These are phyloP conservation scores for Isotomurus palustris DNA, from an alignment of 2,888 invertebrate species.

Conservation along the genomic window DNA sequence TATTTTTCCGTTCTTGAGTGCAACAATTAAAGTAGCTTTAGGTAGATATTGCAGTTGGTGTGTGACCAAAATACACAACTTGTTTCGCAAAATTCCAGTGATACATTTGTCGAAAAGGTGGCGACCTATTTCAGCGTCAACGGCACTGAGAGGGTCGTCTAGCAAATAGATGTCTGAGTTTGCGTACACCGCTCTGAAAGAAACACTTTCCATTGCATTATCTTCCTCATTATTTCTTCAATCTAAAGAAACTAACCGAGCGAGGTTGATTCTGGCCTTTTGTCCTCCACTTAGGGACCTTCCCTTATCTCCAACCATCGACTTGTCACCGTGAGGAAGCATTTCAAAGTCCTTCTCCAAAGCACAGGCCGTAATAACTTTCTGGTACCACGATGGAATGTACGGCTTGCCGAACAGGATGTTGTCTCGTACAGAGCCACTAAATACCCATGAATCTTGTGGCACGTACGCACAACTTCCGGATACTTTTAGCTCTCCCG, in stretches of 20 bases:
- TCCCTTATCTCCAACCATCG: constrained; percentile 57
- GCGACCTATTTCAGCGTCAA: constrained; percentile 40
- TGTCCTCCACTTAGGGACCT: constrained; percentile 53
- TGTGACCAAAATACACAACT: constrained; percentile 35
- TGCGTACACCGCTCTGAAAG: constrained; percentile 35
- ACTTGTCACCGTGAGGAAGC: constrained; percentile 53
- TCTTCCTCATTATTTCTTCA: neutral
- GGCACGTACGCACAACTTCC: constrained; percentile 64
- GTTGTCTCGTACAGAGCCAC: constrained; percentile 29
- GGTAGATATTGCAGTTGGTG: constrained; percentile 42
- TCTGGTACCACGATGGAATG: constrained; percentile 22
- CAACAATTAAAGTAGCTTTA: constrained; percentile 29
- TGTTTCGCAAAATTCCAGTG: constrained; percentile 27
- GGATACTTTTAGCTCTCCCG: constrained; percentile 60
- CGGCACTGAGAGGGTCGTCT: constrained; percentile 29
- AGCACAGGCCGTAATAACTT: constrained; percentile 55
- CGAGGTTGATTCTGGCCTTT: constrained; percentile 55
- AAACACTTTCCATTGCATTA: neutral
- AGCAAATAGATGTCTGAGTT: constrained; percentile 37
- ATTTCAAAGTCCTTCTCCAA: constrained; percentile 52
- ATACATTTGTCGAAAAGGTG: constrained; percentile 41
- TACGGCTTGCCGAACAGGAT: constrained; percentile 33
- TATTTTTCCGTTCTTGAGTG: constrained; percentile 30
- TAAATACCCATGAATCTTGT: constrained; percentile 49
- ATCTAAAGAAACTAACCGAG: constrained; percentile 35